Conservation (phyloP, 2,888 invertebrate species). For the Epinotia ramella region DNA sequence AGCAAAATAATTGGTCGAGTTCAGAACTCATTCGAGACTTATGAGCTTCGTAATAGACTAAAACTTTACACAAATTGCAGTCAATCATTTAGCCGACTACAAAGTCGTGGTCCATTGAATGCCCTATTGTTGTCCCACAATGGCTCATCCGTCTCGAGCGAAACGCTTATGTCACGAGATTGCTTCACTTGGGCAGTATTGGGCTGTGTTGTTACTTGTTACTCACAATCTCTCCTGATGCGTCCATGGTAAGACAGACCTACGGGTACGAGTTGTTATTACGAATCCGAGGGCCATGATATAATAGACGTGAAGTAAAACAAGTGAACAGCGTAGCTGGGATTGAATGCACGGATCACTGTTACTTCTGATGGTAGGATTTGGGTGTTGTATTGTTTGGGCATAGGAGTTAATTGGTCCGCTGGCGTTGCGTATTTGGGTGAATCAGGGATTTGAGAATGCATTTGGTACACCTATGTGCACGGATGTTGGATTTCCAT, state of each 20-base stretch:
- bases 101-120: constrained; percentile 19
- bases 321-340: background rate
- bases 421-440: background rate
- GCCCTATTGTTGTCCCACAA: constrained; percentile 17
- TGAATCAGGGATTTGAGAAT: background rate
- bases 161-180: constrained; percentile 10
- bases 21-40: constrained; percentile 2
- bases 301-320: background rate
- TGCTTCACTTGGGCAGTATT: constrained; percentile 18
- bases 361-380: background rate
- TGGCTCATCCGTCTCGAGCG: constrained; percentile 3
- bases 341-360: constrained; percentile 2
- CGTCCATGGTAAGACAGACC: background rate
- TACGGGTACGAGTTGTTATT: no score
- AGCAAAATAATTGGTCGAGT: background rate
- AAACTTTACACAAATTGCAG: constrained; percentile 18
- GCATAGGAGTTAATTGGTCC: background rate
- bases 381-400: background rate
- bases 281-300: background rate
- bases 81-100: constrained; percentile 22
- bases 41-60: background rate
- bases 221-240: background rate
- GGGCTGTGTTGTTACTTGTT: constrained; percentile 20
- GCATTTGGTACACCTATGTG: no score
- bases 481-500: no score